Base-by-base conservation (phyloP, 2,888 invertebrate species). In the Tricholauxania praeusta region DNA sequence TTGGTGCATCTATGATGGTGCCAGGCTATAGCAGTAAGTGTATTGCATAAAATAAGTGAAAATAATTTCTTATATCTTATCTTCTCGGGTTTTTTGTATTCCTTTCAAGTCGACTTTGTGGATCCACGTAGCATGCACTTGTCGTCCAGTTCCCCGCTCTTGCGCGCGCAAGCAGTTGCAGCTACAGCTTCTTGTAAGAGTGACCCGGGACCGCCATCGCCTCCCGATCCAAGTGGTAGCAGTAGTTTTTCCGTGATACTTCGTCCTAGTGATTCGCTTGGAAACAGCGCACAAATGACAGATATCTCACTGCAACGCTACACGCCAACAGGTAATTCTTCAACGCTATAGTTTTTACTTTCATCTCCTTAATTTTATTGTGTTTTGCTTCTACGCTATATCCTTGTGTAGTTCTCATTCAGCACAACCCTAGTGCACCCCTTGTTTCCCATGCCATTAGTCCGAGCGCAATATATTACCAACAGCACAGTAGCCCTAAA, bases 21-120 rank as follows among this genome's bases (percentile, higher is more conserved):
- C 92, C 93, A 71, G 92, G 93, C 79, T 94, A 94, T 83, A 94
- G 93, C 92, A 88, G 94, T 94, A 85, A 93, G 93, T 79, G 28
- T 28, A 28, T 28, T 28, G 28, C 28, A 28, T 28, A 28, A 28
- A 4, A 28, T 28, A 28, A 28, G 28, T 19, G 12, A 68, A 48
- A 53, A 8, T 22, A 49, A 52, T 52, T 48, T 39, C 12, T 17
- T 62, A 17, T 17, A 2, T 12, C n/a, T 60, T 47, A 15, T 12
- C 28, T 28, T 28, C 3, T 28, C 4, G 28, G 4, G 28, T 28
- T 32, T 15, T 28, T 14, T 28, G 1, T 48, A 19, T 47, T 57
- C 4, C 15, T 51, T 72, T 72, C 12, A 57, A 87, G 87, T 87
- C 80, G 87, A 87, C 74, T 84, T 87, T 72, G 85, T 87, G 57